Conservation (phyloP, 2,888 invertebrate genomes). For the Xanthorhoe spadicearia region DNA sequence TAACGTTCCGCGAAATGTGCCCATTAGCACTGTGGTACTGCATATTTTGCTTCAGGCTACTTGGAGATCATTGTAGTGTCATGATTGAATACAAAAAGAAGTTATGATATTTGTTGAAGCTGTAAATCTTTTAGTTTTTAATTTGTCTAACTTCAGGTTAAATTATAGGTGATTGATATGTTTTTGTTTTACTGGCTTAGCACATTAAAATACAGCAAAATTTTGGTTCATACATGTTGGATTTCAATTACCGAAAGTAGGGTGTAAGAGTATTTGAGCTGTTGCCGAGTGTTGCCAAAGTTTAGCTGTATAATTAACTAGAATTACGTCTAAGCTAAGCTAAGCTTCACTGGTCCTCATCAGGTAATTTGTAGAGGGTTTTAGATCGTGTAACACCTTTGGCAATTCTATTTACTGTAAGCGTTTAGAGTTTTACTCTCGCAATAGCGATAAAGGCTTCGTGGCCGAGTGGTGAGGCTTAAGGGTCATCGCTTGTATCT, state of each 20-base stretch:
- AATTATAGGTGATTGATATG: too few species aligned
- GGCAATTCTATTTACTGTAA: neutral
- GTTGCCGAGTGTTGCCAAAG: neutral
- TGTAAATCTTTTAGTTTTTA: too few species aligned
- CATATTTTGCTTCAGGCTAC: neutral
- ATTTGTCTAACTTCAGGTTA: too few species aligned
- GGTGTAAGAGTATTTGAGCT: neutral
- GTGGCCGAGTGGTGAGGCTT: too few species aligned
- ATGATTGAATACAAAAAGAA: too few species aligned
- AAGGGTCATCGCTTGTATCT: too few species aligned
- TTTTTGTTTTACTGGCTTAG: too few species aligned
- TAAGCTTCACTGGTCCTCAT: conserved; percentile 7
- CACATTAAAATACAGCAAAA: too few species aligned
- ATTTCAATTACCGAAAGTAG: neutral
- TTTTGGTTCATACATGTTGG: neutral
- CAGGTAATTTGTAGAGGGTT: conserved; percentile 8
- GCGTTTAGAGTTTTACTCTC: neutral
- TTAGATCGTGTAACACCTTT: neutral
- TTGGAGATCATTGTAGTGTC: neutral
- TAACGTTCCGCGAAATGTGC: conserved; percentile 24
- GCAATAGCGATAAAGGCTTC: too few species aligned
- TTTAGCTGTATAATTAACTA: conserved; percentile 14
- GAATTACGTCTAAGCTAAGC: conserved; percentile 4
- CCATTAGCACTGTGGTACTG: conserved; percentile 22
- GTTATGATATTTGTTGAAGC: too few species aligned